These are phyloP conservation scores for Notodonta dromedarius DNA, from an alignment of 2,888 invertebrate genomes.

Conservation along the genomic window DNA sequence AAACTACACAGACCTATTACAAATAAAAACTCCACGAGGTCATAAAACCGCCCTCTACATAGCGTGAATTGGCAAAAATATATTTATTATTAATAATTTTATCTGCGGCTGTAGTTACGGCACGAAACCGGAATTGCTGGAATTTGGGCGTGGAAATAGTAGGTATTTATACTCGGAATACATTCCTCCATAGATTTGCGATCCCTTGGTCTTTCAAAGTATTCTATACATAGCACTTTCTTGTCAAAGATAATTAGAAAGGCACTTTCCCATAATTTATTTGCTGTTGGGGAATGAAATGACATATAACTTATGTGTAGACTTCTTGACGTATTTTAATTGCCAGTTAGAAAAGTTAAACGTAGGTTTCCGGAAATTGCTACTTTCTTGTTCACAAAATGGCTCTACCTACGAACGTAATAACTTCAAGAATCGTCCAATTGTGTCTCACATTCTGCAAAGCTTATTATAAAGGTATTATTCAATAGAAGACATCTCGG, in stretches of 20 bases:
- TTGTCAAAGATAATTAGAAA: no score
- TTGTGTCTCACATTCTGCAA: not conserved
- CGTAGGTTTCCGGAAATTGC: no score
- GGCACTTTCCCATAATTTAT: no score
- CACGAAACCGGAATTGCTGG: not conserved
- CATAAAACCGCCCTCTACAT: slow-evolving; percentile 25
- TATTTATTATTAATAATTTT: slow-evolving; percentile 10
- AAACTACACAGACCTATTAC: slow-evolving; percentile 21
- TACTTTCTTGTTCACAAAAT: no score
- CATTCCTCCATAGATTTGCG: not conserved
- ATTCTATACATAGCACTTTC: slow-evolving; percentile 1
- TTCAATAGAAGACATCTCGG: slow-evolving; percentile 34
- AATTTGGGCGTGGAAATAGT: not conserved
- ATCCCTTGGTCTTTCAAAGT: not conserved
- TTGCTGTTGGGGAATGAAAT: no score
- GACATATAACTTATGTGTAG: no score
- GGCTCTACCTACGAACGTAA: no score
- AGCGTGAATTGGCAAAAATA: slow-evolving; percentile 29
- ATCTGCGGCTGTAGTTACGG: slow-evolving; percentile 10
- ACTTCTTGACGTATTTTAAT: no score
- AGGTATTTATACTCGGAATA: not conserved
- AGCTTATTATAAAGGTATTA: slow-evolving; percentile 2
- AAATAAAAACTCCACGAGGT: slow-evolving; percentile 23
- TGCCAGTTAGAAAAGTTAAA: no score
- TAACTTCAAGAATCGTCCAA: no score